Conservation (phyloP, 2,888 invertebrate genomes). For the Torymus texanus region DNA sequence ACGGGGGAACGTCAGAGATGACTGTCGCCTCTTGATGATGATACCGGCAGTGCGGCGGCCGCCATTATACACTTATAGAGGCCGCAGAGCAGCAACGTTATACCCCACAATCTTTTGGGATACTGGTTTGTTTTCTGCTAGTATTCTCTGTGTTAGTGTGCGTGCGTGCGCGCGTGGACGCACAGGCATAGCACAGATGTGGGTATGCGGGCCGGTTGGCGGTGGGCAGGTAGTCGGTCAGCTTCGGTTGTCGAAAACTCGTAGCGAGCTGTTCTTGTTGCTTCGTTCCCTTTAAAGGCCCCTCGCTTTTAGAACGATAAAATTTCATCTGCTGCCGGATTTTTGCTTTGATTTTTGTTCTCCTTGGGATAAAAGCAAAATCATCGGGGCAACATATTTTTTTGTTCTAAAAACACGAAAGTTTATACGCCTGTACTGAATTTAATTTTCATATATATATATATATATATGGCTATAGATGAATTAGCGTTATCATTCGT, state of each 20-base stretch:
- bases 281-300: not conserved
- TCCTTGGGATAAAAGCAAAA: not conserved
- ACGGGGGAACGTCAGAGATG: conserved; percentile 14
- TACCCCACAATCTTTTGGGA: conserved; percentile 41
- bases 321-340: conserved; percentile 25
- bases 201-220: not conserved
- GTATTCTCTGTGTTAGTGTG: not conserved
- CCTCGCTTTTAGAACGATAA: conserved; percentile 33
- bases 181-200: not conserved
- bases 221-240: conserved; percentile 26
- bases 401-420: too few species aligned
- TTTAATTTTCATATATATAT: too few species aligned
- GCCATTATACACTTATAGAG: conserved; percentile 24
- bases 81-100: not conserved
- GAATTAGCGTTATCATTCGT: too few species aligned
- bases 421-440: too few species aligned
- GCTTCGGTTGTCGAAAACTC: conserved; percentile 17
- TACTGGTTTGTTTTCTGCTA: conserved; percentile 42
- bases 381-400: too few species aligned
- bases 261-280: not conserved
- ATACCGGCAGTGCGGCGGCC: conserved; percentile 2
- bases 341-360: not conserved
- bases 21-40: conserved; percentile 15
- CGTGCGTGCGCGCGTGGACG: not conserved
- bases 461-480: too few species aligned